These are phyloP conservation scores for Pteropus rufus DNA, from an alignment of 2,797 vertebrate species.

Conservation along the genomic window DNA sequence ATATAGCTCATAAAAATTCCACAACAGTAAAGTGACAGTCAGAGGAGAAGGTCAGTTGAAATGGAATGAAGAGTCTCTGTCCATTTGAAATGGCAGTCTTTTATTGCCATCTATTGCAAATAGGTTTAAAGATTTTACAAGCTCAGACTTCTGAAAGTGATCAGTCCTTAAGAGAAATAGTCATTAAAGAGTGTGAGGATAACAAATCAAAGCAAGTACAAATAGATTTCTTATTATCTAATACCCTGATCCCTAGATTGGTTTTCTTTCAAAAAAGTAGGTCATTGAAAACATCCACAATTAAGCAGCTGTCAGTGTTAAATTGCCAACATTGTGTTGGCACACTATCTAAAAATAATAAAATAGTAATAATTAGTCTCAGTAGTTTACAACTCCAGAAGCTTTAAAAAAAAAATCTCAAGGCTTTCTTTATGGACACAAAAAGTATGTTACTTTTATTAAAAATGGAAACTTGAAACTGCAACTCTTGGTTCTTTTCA, in stretches of 20 bases:
- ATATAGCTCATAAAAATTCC: background rate
- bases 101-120: background rate
- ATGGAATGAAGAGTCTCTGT: background rate
- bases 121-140: slow-evolving; percentile 7
- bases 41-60: background rate
- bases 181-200: background rate
- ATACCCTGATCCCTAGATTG: background rate
- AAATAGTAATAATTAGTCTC: background rate
- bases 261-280: background rate
- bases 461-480: background rate
- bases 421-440: background rate
- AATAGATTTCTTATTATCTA: background rate
- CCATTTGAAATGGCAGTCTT: background rate
- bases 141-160: background rate
- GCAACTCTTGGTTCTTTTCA: background rate
- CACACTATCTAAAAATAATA: background rate
- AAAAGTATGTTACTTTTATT: background rate
- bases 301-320: background rate
- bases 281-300: background rate
- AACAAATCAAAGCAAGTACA: background rate
- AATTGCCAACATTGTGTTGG: background rate
- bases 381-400: background rate
- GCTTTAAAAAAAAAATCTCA: background rate
- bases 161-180: background rate
- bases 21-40: background rate